phyloP scores from a whole-genome alignment of 2,888 invertebrate species.

The Poecilus cupreus region DNA sequence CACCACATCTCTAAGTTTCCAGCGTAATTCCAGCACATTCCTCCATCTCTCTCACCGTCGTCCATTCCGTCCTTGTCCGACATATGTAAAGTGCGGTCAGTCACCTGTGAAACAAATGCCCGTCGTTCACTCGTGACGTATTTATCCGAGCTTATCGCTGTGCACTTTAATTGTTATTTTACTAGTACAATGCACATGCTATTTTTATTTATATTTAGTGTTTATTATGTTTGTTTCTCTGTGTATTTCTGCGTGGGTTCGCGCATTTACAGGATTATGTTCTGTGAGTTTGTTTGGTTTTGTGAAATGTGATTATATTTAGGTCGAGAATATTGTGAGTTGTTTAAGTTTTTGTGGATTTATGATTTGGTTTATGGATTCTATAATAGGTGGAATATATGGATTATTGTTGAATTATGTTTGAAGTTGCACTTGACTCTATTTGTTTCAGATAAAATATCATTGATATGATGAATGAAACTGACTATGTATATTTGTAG shows the following conservation, averaged over 20 bases:
- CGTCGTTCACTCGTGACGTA: neutral
- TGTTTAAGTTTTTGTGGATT: no score
- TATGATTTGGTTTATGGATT: no score
- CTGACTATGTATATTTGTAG: no score
- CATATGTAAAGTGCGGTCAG: neutral
- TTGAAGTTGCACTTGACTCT: no score
- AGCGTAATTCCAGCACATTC: neutral
- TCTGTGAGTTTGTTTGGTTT: no score
- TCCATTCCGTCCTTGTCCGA: neutral
- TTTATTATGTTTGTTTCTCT: neutral
- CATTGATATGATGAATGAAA: no score
- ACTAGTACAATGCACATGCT: neutral
- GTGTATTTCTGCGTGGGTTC: neutral
- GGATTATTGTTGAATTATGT: no score
- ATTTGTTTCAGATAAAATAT: no score
- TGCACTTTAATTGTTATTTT: neutral
- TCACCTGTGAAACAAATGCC: slow-evolving; percentile 4
- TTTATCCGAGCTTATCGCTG: neutral
- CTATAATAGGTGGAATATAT: no score
- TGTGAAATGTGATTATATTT: neutral
- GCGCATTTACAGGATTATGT: no score
- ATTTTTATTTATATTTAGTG: slow-evolving; percentile 1
- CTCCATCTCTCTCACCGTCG: neutral
- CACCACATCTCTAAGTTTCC: no score
- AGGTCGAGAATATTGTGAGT: neutral